phyloP scores from a whole-genome alignment of 2,797 vertebrate genomes.

The Hapalemur alaotrensis region DNA sequence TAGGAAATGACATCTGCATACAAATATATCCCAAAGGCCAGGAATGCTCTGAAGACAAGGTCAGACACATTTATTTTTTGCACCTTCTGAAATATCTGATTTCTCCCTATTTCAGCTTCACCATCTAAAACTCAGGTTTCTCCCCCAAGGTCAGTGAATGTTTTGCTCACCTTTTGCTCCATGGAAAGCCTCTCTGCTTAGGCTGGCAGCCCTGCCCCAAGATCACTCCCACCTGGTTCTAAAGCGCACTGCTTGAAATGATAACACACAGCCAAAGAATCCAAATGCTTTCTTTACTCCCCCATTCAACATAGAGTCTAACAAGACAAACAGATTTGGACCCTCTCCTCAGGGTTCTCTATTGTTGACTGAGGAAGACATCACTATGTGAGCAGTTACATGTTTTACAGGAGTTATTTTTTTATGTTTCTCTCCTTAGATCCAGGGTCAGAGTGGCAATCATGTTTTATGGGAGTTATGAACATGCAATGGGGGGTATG shows the following conservation, averaged over 20 bases:
- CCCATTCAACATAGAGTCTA: not conserved
- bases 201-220: not conserved
- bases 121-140: not conserved
- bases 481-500: not conserved
- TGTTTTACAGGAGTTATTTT: not conserved
- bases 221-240: not conserved
- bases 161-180: not conserved
- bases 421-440: not conserved
- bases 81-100: constrained; percentile 27
- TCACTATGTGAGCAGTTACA: not conserved
- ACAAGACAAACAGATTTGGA: not conserved
- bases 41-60: constrained; percentile 45
- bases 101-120: not conserved
- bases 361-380: not conserved
- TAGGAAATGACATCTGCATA: constrained; percentile 26
- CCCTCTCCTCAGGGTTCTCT: not conserved
- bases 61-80: constrained; percentile 15
- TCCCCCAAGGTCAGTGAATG: not conserved
- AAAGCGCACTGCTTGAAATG: not conserved
- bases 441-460: not conserved
- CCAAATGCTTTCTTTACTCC: not conserved
- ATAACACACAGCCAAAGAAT: not conserved
- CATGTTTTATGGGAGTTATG: not conserved
- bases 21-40: constrained; percentile 29
- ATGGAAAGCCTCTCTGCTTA: not conserved